A percentile compares a stretch with the other conserved stretches of the same genome.
Evolutionary conservation across 2,888 invertebrate species (phyloP).

Genomic region (Caenorhabditis imperialis): DNA sequence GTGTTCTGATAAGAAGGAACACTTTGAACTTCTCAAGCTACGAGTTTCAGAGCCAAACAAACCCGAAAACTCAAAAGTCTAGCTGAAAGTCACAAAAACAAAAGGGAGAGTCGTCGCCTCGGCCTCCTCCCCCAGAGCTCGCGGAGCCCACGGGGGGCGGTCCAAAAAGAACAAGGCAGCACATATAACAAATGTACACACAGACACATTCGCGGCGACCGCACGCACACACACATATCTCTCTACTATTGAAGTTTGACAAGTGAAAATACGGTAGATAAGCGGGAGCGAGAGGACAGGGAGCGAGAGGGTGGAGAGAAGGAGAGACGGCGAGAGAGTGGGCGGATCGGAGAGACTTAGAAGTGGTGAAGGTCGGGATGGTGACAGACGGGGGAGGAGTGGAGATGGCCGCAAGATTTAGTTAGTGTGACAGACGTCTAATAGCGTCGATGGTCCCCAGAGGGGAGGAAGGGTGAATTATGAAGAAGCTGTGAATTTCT

Average conservation of each 20-base stretch:
- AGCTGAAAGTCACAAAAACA: too few species aligned
- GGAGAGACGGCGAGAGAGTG: constrained; percentile 23
- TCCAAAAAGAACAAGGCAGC: constrained; percentile 51
- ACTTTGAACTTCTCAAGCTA: too few species aligned
- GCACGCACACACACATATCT: constrained; percentile 30
- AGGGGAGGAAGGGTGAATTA: too few species aligned
- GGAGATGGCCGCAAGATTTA: constrained; percentile 35
- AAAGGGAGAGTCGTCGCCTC: too few species aligned
- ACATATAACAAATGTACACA: constrained; percentile 23
- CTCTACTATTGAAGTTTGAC: constrained; percentile 54
- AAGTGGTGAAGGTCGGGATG: constrained; percentile 47
- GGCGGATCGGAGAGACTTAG: constrained; percentile 39
- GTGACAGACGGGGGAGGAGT: constrained; percentile 35
- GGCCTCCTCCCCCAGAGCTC: too few species aligned
- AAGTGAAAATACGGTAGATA: constrained; percentile 55
- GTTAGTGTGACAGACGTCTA: constrained; percentile 29
- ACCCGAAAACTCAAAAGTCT: too few species aligned
- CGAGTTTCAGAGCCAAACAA: too few species aligned
- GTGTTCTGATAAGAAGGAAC: too few species aligned
- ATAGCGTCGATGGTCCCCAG: too few species aligned
- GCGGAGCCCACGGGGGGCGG: constrained; percentile 41
- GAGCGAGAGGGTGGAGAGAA: constrained; percentile 33
- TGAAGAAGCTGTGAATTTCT: too few species aligned
- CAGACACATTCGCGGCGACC: constrained; percentile 29
- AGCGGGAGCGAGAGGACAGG: constrained; percentile 37